Base-by-base conservation (phyloP, 92 coral and sea anemone species). In the Heliopora coerulea region DNA sequence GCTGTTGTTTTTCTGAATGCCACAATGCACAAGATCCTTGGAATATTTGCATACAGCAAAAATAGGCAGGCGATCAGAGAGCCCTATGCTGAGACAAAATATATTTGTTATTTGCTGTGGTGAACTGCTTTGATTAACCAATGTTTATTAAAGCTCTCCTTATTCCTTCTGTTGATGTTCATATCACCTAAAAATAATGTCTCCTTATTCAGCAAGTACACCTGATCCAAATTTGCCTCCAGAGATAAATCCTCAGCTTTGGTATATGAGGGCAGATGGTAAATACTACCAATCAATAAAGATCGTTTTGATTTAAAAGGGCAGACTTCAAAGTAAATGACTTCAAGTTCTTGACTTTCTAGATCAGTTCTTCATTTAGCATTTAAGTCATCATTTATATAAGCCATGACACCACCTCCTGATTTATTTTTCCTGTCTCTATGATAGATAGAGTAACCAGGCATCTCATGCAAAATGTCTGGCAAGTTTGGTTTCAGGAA, bases 391-490 rank as follows among this genome's bases (percentile, higher is more conserved):
- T n/a, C n/a, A n/a, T n/a, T n/a, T n/a, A n/a, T n/a, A n/a, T n/a
- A n/a, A n/a, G n/a, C n/a, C n/a, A n/a, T n/a, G n/a, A n/a, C 69
- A 40, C 80, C 90, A 29, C 81, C 74, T 31, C 58, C 79, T 23
- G 59, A 37, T 30, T 39, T 46, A 46, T 44, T 63, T 77, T 41
- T 13, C 54, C 87, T 59, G 12, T 79, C 90, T 46, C 48, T 18
- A 21, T 87, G 80, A 57, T 70, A 61, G 26, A 79, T 65, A 18
- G 73, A 10, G 52, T 82, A 86, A 0, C 90, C 86, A 41, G 87
- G 32, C 25, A 86, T 73, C 34, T 72, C 10, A 65, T 57, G 24
- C 3, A 57, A 9, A 1, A 2, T 20, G 33, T n/a, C n/a, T n/a
- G n/a, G n/a, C n/a, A n/a, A n/a, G n/a, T n/a, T n/a, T n/a, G n/a